A percentile compares a stretch with the other conserved stretches of the same genome.
Evolutionary conservation across 64 coral and sea anemone genomes (phyloP).

Genomic region (Trachythela sp.): DNA sequence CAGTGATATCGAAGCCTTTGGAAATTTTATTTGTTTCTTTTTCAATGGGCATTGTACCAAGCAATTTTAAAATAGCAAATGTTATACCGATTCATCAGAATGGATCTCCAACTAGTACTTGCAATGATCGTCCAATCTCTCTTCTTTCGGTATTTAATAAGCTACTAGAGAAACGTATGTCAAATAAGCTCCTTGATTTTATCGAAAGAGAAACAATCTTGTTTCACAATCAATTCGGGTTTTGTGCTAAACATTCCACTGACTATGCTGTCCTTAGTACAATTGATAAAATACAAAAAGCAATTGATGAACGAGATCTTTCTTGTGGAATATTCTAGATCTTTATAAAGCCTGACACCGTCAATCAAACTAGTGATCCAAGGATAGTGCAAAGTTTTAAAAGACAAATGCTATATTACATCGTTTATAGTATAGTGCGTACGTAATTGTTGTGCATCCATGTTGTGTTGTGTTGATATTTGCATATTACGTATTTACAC

Average conservation of each 20-base stretch:
- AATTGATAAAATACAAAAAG: constrained; percentile 7
- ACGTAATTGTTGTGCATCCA: no score
- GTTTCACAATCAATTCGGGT: neutral
- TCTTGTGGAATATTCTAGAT: no score
- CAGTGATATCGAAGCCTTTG: constrained; percentile 11
- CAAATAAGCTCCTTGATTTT: neutral
- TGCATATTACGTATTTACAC: no score
- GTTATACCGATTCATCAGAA: neutral
- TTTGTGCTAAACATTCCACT: neutral
- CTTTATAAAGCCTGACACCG: no score
- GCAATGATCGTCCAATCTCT: neutral
- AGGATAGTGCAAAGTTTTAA: no score
- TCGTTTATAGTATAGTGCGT: no score
- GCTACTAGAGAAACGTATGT: neutral
- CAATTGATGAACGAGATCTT: neutral
- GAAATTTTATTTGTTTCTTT: constrained; percentile 51
- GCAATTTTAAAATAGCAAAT: constrained; percentile 47
- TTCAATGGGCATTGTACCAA: constrained; percentile 33
- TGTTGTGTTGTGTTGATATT: no score
- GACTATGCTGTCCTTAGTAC: neutral
- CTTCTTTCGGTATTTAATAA: neutral
- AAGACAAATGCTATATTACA: no score
- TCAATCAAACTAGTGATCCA: no score
- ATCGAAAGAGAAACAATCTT: neutral
- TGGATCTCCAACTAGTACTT: neutral